Percentiles rank a stretch among this genome's conserved stretches.
Conservation (phyloP, 2,113 vertebrate species). For the Athene noctua region DNA sequence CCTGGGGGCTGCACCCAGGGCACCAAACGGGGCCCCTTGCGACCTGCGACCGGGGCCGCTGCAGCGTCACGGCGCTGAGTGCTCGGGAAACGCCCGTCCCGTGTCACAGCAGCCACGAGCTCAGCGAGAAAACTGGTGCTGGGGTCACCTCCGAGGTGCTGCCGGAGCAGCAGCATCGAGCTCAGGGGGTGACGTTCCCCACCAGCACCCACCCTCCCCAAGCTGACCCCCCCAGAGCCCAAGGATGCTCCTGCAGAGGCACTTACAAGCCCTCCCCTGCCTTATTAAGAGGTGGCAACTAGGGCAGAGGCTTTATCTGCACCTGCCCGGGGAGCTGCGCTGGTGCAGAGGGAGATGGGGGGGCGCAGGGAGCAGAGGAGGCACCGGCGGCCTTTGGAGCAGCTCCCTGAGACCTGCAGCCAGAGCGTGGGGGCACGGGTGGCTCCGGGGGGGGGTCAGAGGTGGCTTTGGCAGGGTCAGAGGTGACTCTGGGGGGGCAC, state of each 20-base stretch:
- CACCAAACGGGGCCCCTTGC: too few species aligned
- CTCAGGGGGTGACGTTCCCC: too few species aligned
- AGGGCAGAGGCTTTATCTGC: not conserved
- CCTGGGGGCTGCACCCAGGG: too few species aligned
- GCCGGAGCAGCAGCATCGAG: not conserved
- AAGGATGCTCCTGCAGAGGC: not conserved
- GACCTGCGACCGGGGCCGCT: too few species aligned
- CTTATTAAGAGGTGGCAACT: not conserved
- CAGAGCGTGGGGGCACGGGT: too few species aligned
- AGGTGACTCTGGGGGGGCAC: not conserved
- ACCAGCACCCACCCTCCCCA: not conserved
- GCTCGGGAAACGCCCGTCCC: accelerated
- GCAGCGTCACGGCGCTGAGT: not conserved
- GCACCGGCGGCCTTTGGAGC: not conserved
- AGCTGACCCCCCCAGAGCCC: not conserved
- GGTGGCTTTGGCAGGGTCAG: too few species aligned
- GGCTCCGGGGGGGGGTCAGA: not conserved
- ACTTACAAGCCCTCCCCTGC: not conserved
- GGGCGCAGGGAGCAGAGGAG: accelerated
- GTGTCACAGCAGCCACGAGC: not conserved
- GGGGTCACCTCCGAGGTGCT: not conserved
- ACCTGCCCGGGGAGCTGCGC: too few species aligned
- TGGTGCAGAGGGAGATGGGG: not conserved
- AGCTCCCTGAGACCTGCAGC: not conserved
- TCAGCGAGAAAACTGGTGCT: not conserved